Conservation (phyloP, 2,797 vertebrate species). For the Onychomys arenicola region DNA sequence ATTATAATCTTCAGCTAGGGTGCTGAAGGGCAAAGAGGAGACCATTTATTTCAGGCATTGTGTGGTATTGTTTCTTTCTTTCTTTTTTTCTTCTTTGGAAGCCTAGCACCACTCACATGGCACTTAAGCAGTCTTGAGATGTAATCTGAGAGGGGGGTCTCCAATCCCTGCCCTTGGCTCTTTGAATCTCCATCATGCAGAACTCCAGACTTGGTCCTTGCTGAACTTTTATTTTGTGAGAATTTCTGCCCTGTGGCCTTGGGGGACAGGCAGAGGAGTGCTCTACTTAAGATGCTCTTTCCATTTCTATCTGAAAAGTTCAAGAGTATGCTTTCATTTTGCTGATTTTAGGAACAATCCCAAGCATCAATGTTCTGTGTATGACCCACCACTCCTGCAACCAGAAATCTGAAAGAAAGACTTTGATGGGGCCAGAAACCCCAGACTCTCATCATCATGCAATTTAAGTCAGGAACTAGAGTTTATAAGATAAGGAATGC, state of each 20-base stretch:
- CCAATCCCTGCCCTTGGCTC: not conserved
- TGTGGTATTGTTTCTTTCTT: not conserved
- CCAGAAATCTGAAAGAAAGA: not conserved
- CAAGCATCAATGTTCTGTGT: not conserved
- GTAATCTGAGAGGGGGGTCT: not conserved
- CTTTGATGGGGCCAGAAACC: not conserved
- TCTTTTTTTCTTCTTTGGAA: not conserved
- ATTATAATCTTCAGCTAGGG: slow-evolving; percentile 50
- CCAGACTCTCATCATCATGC: not conserved
- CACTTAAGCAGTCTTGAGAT: slow-evolving; percentile 33
- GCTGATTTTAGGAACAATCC: slow-evolving; percentile 26
- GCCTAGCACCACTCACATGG: not conserved
- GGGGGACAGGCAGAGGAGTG: not conserved
- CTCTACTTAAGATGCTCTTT: slow-evolving; percentile 2
- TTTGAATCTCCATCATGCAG: not conserved
- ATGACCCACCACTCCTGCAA: not conserved
- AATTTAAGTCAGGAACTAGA: not conserved
- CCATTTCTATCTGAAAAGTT: slow-evolving; percentile 49
- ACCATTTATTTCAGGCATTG: not conserved
- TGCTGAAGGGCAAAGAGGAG: slow-evolving; percentile 10
- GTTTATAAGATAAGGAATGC: not conserved
- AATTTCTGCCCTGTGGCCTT: not conserved
- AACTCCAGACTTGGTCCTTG: slow-evolving; percentile 30
- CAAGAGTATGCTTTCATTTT: slow-evolving; percentile 19
- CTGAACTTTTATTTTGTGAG: slow-evolving; percentile 20